Percentiles rank a stretch among this genome's conserved stretches.
phyloP scores from a whole-genome alignment of 2,797 vertebrate genomes.

The Malurus leucopterus region DNA sequence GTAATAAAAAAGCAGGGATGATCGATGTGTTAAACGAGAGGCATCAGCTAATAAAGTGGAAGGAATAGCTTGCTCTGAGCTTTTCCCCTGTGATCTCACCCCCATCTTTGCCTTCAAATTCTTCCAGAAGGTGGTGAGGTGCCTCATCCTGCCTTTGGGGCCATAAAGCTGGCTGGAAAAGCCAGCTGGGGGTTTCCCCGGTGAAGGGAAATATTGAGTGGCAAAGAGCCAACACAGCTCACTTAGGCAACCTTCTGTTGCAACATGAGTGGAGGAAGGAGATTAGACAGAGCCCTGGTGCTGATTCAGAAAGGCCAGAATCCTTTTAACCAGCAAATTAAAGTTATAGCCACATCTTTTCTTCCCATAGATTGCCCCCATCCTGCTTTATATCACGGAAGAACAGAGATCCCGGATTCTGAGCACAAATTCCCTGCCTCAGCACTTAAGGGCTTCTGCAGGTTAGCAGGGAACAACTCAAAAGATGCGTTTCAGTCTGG shows the following conservation, averaged over 20 bases:
- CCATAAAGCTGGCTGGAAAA: constrained; percentile 32
- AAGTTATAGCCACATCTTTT: constrained; percentile 21
- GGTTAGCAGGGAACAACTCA: background rate
- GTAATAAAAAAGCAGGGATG: background rate
- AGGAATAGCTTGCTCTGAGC: background rate
- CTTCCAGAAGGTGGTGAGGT: background rate
- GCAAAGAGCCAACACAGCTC: constrained; percentile 51
- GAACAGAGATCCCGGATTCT: background rate
- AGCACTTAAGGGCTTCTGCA: background rate
- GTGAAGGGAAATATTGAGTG: constrained; percentile 59
- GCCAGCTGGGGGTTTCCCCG: constrained; percentile 48
- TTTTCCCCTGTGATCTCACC: background rate
- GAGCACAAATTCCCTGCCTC: background rate
- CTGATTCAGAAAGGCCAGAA: constrained; percentile 28
- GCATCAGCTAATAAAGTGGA: background rate
- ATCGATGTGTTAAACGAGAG: background rate
- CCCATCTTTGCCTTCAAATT: background rate
- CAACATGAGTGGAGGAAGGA: constrained; percentile 44
- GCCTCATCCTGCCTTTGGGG: background rate
- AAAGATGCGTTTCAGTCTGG: background rate
- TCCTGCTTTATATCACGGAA: background rate
- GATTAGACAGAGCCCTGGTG: constrained; percentile 31
- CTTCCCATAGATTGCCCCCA: background rate
- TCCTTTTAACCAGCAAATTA: constrained; percentile 22
- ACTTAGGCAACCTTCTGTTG: constrained; percentile 51